Base-by-base conservation (phyloP, 2,888 invertebrate species). In the Sericinus montela region DNA sequence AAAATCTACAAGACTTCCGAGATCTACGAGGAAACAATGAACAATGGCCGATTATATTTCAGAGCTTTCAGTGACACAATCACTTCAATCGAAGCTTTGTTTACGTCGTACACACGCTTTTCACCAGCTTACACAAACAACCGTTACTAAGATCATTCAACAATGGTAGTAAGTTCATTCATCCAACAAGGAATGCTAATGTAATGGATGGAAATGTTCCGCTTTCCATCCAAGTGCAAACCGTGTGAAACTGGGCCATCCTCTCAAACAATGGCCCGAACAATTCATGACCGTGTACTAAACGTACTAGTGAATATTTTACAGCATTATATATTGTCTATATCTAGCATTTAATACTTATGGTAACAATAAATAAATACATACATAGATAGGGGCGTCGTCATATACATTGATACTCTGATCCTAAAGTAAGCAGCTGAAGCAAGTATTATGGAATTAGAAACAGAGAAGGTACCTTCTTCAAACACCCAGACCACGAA, bases 221-320 rank as follows among this genome's bases (percentile, higher is more conserved):
- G 67, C 69, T 77, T 74, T 74, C 74, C 67, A 65, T 66, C 57
- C 63, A 60, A 57, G 55, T 56, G 36, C 28, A 16, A 57, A 58
- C 58, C 75, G 72, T 77, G 79, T 59, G 76, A 80, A 80, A 74
- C 69, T 64, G 62, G 65, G 67, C 49, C 67, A 61, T 49, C 32
- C 11, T 5, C 32, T 11, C 32, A 63, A 72, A 74, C 67, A 62
- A 60, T 57, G 55, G 15, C 40, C n/a, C 55, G 62, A 51, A 60
- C 58, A 58, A 58, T 57, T 58, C 62, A 56, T 56, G 54, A 44
- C 48, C 37, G 40, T 19, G 14, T 16, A 29, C 23, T 9, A 42
- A 25, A 32, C 32, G 10, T 3, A 11, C 11, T 6, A 11, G 32
- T 29, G 9, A 37, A 49, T 25, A 25, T 25, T 25, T 3, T 19